These are phyloP conservation scores for Mastomys coucha DNA, from an alignment of 2,113 vertebrate species.

Conservation along the genomic window DNA sequence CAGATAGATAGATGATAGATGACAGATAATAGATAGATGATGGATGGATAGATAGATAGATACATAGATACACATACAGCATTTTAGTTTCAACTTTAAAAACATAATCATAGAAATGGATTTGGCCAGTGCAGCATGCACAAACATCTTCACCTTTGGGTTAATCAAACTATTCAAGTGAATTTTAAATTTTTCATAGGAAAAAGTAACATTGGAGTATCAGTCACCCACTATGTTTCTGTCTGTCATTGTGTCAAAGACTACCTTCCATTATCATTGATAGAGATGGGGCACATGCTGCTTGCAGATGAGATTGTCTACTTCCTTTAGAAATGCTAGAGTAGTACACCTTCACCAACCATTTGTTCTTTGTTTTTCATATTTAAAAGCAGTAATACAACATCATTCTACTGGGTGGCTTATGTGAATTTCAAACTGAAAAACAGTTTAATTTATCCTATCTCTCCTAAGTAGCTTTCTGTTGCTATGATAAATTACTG, in stretches of 20 bases:
- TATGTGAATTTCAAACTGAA: slow-evolving; percentile 2
- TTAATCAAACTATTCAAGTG: background rate
- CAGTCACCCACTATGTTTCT: background rate
- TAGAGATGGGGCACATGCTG: background rate
- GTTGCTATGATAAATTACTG: background rate
- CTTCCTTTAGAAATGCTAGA: slow-evolving; percentile 43
- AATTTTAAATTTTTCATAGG: slow-evolving; percentile 23
- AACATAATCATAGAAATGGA: slow-evolving; percentile 46
- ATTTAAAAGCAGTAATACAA: background rate
- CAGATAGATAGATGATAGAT: too few relatives aligned
- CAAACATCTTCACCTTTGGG: background rate
- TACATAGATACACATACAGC: background rate
- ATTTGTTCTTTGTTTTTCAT: background rate
- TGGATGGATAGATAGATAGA: too few relatives aligned
- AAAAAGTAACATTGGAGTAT: slow-evolving; percentile 8
- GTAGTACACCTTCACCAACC: background rate
- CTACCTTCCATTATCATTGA: background rate
- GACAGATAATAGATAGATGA: too few relatives aligned
- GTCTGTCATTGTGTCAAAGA: slow-evolving; percentile 13
- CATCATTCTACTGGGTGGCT: background rate
- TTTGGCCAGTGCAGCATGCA: background rate
- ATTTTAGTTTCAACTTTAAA: slow-evolving; percentile 62
- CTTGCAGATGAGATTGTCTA: background rate
- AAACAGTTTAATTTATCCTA: background rate
- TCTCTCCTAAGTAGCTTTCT: background rate